Evolutionary conservation across 2,113 vertebrate genomes (phyloP).

Genomic region (Ochotona princeps): DNA sequence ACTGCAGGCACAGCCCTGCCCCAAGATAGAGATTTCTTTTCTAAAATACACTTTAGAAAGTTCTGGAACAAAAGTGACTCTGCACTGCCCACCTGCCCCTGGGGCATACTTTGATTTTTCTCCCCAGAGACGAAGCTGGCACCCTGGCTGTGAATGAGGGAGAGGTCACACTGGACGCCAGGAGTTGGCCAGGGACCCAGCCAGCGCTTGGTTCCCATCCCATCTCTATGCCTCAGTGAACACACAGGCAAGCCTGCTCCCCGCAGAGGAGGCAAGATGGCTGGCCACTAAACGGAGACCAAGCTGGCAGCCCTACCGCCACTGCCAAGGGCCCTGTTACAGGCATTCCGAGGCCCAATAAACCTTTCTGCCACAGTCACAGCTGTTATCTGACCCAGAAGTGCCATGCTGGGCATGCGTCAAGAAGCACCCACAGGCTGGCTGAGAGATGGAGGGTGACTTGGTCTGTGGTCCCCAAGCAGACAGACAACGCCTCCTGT

Average conservation of each 20-base stretch:
- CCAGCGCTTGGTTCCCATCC: too few relatives aligned
- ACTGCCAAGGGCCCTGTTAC: conserved; percentile 36
- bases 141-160: too few relatives aligned
- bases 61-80: background rate
- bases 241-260: background rate
- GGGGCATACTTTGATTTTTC: background rate
- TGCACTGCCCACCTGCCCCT: background rate
- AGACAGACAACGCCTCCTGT: conserved; percentile 73
- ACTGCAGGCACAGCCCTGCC: too few relatives aligned
- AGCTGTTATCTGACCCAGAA: conserved; percentile 63
- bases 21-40: background rate
- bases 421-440: conserved; percentile 29
- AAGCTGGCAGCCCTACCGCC: too few relatives aligned
- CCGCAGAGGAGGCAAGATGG: background rate
- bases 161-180: too few relatives aligned
- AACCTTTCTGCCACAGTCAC: conserved; percentile 59
- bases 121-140: too few relatives aligned
- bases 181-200: too few relatives aligned
- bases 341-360: conserved; percentile 56
- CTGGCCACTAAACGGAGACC: too few relatives aligned
- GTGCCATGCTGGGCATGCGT: conserved; percentile 53
- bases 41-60: conserved; percentile 15
- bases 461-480: too few relatives aligned
- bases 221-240: conserved; percentile 25
- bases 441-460: conserved; percentile 51